Conservation (phyloP, 2,797 vertebrate species). For the Catamblyrhynchus diadema region DNA sequence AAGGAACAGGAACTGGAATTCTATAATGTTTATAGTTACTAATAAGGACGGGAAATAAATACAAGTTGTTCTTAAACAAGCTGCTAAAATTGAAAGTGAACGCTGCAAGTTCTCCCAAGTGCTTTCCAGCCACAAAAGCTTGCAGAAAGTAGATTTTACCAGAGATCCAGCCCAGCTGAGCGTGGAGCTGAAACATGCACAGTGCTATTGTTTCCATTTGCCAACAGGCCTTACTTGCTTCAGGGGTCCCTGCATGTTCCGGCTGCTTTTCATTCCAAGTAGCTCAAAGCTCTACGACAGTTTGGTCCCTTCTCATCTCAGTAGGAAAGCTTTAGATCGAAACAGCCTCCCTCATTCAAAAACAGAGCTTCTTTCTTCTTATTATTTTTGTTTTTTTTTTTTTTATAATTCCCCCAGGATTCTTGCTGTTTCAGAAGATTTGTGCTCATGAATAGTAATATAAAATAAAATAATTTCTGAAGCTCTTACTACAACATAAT, state of each 20-base stretch:
- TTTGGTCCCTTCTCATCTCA: neutral
- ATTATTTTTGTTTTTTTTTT: neutral
- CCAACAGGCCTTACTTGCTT: neutral
- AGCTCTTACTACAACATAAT: neutral
- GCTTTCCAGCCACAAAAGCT: neutral
- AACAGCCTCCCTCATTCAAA: neutral
- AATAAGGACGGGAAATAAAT: neutral
- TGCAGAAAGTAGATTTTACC: neutral
- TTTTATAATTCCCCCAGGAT: accelerated
- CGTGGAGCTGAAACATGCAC: neutral
- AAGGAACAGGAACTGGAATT: neutral
- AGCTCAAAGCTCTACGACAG: neutral
- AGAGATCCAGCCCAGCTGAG: neutral
- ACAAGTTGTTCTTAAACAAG: neutral
- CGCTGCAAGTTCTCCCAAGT: neutral
- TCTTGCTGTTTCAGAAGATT: neutral
- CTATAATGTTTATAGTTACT: neutral
- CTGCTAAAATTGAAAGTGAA: neutral
- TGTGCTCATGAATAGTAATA: neutral
- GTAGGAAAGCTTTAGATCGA: neutral
- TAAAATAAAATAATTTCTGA: neutral
- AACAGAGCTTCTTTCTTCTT: neutral
- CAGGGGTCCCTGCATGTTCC: neutral
- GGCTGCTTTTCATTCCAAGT: neutral
- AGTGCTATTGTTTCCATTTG: neutral